Evolutionary conservation across 2,113 vertebrate species (phyloP), one percentile per base, ranked within the genome.

Genomic region (Ceratotherium simum): DNA sequence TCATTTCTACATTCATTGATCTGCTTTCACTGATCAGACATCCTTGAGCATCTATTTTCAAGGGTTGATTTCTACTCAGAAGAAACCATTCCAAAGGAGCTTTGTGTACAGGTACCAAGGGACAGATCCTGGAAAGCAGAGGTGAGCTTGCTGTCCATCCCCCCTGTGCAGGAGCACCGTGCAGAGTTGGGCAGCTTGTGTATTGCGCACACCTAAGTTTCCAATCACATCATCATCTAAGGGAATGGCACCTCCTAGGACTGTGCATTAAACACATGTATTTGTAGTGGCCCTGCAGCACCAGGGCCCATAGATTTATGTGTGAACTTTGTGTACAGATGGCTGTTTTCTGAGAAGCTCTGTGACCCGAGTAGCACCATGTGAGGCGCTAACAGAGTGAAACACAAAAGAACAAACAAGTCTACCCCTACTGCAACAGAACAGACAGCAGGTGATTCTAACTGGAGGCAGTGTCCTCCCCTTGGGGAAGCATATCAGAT

Each of bases 261-360:
- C 16, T 60, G 20, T 29, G 27, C 13, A 29, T 9, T 31, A 10
- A n/a, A 46, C 25, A 3, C 31, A 64, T 1, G 7, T 48, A 12
- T 60, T 10, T 18, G 17, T 23, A 39, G 10, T 31, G 62, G 3
- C 8, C 70, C 16, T 60, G 11, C 1, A 76, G 16, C n/a, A 39
- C 20, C 3, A 33, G 64, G 46, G 42, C 39, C 27, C 5, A 5
- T 5, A 12, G 64, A 8, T 29, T 67, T 48, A n/a, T 36, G 8
- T 33, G 12, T 54, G 31, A 86, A 11, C 2, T 18, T 48, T 69
- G 7, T 80, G 3, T 27, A 39, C 16, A 62, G n/a, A 20, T n/a
- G 62, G 8, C 48, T 86, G 18, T 86, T 46, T 96, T 65, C 67
- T 94, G 48, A 83, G 75, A 83, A 65, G 48, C 18, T 42, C 29